phyloP scores from a whole-genome alignment of 2,797 vertebrate species.

The Saxicola maurus region DNA sequence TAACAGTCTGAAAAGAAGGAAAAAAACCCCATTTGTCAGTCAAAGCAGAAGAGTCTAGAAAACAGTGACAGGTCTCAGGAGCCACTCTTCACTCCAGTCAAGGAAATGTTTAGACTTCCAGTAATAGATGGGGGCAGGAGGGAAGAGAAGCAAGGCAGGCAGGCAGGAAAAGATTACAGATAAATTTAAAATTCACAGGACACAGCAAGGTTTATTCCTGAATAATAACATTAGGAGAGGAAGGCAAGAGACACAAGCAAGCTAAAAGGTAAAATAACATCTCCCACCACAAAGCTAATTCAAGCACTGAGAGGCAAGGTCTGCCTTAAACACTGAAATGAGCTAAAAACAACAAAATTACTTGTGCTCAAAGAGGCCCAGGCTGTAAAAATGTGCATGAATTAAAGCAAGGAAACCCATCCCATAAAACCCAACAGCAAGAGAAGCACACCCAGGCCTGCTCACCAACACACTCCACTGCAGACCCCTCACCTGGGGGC shows the following conservation, averaged over 20 bases:
- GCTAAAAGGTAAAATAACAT: not conserved
- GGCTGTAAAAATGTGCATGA: accelerated
- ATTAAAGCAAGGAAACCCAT: not conserved
- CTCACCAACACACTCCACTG: not conserved
- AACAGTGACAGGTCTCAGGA: not conserved
- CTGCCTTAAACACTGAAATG: not conserved
- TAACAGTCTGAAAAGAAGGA: not conserved
- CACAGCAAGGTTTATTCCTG: not conserved
- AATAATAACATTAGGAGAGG: not conserved
- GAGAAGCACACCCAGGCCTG: not conserved
- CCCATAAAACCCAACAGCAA: not conserved
- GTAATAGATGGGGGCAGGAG: not conserved
- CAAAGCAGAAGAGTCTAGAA: not conserved
- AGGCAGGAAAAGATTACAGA: not conserved
- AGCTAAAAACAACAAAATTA: not conserved
- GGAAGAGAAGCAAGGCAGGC: not conserved
- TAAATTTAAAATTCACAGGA: not conserved
- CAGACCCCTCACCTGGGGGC: not conserved
- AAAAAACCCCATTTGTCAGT: not conserved
- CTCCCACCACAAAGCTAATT: not conserved
- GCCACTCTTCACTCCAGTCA: not conserved
- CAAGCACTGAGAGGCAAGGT: not conserved
- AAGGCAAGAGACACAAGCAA: not conserved
- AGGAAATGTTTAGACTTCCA: not conserved
- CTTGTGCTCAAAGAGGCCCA: not conserved